Percentiles rank a stretch among this genome's conserved stretches.
These are phyloP conservation scores for Diprion similis DNA, from an alignment of 1,140 invertebrate genomes.

Conservation along the genomic window DNA sequence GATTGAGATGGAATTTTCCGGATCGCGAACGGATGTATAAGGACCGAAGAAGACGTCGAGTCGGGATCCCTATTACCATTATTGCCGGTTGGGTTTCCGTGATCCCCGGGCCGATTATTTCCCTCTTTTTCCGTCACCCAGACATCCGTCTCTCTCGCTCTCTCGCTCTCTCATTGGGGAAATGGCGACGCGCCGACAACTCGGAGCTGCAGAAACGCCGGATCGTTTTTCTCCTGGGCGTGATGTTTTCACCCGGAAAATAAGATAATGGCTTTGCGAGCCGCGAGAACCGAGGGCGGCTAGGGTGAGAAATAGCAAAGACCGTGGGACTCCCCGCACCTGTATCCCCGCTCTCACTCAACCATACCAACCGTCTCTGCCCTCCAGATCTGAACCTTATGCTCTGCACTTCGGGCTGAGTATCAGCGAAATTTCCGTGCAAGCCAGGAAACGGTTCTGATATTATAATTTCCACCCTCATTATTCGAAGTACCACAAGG, in stretches of 20 bases:
- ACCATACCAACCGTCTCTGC: not conserved
- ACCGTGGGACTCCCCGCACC: conserved; percentile 49
- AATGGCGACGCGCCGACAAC: too few relatives aligned
- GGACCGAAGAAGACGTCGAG: too few relatives aligned
- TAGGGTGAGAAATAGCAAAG: conserved; percentile 50
- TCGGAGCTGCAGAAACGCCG: not conserved
- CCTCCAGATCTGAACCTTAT: not conserved
- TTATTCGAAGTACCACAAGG: too few relatives aligned
- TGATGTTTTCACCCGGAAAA: conserved; percentile 60
- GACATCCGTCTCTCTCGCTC: conserved; percentile 19
- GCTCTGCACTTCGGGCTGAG: too few relatives aligned
- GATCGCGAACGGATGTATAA: too few relatives aligned
- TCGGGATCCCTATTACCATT: not conserved
- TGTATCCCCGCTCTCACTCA: conserved; percentile 24
- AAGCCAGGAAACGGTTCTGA: too few relatives aligned
- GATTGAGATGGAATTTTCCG: too few relatives aligned
- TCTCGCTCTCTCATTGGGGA: not conserved
- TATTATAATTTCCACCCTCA: too few relatives aligned
- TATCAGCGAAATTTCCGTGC: too few relatives aligned
- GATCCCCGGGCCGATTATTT: conserved; percentile 4
- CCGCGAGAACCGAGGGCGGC: conserved; percentile 27
- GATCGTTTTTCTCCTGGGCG: conserved; percentile 58
- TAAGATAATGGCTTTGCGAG: conserved; percentile 57
- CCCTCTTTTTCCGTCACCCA: conserved; percentile 12
- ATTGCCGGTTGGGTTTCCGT: conserved; percentile 4